phyloP scores from a whole-genome alignment of 2,113 vertebrate genomes.

The Chlamydotis undulata region DNA sequence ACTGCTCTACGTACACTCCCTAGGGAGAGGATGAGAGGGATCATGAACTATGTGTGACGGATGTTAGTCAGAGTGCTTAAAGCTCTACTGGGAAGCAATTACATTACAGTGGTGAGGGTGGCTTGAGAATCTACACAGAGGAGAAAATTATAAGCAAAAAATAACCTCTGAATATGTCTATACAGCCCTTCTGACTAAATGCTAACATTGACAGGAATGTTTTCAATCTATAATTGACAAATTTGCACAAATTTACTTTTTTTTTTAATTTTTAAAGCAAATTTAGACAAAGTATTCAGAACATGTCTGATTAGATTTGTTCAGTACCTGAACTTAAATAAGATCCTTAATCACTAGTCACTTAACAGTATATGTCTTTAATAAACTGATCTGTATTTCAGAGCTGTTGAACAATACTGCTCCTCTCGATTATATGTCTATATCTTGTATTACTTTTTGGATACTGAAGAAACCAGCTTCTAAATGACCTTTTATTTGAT shows the following conservation, averaged over 20 bases:
- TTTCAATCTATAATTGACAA: background rate
- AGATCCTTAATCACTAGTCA: background rate
- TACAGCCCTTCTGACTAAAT: background rate
- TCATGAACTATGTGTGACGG: background rate
- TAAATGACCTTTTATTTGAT: background rate
- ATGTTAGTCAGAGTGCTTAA: constrained; percentile 18
- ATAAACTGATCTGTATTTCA: background rate
- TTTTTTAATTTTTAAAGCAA: background rate
- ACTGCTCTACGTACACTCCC: background rate
- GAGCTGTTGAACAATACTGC: background rate
- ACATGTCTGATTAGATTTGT: background rate
- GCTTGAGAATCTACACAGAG: background rate
- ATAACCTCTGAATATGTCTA: background rate
- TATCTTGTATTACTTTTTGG: background rate
- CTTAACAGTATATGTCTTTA: background rate
- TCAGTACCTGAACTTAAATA: background rate
- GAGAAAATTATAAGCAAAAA: background rate
- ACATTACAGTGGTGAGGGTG: background rate
- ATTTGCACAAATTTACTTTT: background rate
- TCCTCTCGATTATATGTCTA: background rate
- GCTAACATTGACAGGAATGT: background rate
- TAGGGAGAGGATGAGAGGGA: background rate
- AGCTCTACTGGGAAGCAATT: background rate
- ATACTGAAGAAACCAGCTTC: background rate
- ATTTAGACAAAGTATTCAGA: background rate